Evolutionary conservation across 64 coral and sea anemone genomes (phyloP).

Genomic region (Orbicella faveolata): DNA sequence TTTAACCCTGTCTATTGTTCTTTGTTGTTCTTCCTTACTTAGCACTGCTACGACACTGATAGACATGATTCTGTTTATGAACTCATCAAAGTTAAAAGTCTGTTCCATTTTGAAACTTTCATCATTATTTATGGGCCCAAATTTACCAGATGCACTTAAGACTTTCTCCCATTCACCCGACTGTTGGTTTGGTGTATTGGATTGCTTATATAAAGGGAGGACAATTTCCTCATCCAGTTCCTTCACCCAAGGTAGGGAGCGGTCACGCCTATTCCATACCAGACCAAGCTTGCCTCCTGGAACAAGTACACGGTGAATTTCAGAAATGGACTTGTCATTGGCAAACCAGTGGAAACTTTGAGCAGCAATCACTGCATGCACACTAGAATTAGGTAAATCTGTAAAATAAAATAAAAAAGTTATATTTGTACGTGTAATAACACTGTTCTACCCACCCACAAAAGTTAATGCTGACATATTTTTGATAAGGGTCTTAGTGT

Average conservation of each 20-base stretch:
- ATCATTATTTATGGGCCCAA: slow-evolving; percentile 6
- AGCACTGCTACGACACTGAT: background rate
- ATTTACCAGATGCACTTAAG: background rate
- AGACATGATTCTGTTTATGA: background rate
- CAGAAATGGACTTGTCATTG: slow-evolving; percentile 20
- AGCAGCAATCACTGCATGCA: slow-evolving; percentile 40
- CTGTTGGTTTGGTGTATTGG: background rate
- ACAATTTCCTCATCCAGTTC: slow-evolving; percentile 4
- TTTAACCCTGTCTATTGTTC: background rate
- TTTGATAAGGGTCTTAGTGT: no score
- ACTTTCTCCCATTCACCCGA: background rate
- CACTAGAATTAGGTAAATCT: slow-evolving; percentile 23
- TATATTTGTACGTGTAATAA: no score
- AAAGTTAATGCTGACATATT: no score
- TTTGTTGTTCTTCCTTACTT: background rate
- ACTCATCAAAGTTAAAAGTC: background rate
- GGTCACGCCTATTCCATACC: slow-evolving; percentile 14
- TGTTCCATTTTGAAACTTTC: background rate
- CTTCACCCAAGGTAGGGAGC: slow-evolving; percentile 8
- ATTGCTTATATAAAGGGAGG: background rate
- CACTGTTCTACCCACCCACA: no score
- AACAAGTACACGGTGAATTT: slow-evolving; percentile 32
- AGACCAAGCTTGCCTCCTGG: slow-evolving; percentile 35
- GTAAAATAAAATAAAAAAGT: background rate
- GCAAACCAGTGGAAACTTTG: slow-evolving; percentile 45